Evolutionary conservation across 2,888 invertebrate species (phyloP).

Genomic region (Drosophila neonasuta): DNA sequence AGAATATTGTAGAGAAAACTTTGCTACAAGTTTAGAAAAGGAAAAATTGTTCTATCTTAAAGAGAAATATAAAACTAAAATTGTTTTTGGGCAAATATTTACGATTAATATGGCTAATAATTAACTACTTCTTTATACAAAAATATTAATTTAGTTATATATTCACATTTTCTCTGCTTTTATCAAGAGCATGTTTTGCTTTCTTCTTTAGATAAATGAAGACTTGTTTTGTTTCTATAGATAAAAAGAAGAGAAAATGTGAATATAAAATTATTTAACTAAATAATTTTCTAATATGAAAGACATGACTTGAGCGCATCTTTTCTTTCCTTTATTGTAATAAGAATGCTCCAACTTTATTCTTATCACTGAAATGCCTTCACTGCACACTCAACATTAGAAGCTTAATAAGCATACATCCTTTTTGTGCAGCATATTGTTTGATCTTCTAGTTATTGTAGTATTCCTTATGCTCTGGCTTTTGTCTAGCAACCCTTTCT

Average conservation of each 20-base stretch:
- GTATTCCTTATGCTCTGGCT: background rate
- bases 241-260: no score
- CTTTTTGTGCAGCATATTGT: conserved; percentile 4
- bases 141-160: no score
- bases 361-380: background rate
- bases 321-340: no score
- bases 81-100: background rate
- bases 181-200: no score
- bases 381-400: background rate
- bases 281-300: background rate
- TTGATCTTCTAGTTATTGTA: conserved; percentile 7
- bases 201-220: no score
- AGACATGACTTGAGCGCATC: no score
- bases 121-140: no score
- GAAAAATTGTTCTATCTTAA: background rate
- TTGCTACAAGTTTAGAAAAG: background rate
- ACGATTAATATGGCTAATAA: background rate
- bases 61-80: background rate
- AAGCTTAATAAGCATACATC: background rate
- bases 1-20: conserved; percentile 7
- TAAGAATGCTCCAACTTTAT: background rate
- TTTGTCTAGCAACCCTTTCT: background rate
- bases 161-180: no score
- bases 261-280: background rate
- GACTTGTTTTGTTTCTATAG: no score